Percentiles rank a stretch among this genome's conserved stretches.
These are phyloP conservation scores for Trichechus manatus DNA, from an alignment of 2,113 vertebrate genomes.

Conservation along the genomic window DNA sequence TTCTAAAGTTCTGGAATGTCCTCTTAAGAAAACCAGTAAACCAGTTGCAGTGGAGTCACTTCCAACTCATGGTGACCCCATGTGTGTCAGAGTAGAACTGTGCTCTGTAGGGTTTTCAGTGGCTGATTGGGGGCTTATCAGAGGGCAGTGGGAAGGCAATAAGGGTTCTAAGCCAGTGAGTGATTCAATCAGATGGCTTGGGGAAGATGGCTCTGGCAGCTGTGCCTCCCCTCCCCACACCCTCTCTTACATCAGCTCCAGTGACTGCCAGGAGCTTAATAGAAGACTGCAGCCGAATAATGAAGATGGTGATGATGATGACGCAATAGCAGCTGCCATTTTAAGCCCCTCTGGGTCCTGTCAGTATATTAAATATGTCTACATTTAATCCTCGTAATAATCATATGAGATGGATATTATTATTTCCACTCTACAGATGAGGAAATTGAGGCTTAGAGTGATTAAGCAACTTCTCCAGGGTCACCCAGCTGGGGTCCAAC, in stretches of 20 bases:
- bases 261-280: rapidly evolving
- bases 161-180: not conserved
- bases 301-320: too few relatives aligned
- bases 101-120: too few relatives aligned
- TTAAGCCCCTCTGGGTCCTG: not conserved
- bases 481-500: not conserved
- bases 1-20: not conserved
- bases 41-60: too few relatives aligned
- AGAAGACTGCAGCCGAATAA: rapidly evolving
- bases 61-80: too few relatives aligned
- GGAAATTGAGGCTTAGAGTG: not conserved
- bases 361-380: not conserved
- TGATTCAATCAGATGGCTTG: not conserved
- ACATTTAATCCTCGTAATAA: not conserved
- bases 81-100: too few relatives aligned
- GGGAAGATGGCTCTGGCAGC: not conserved
- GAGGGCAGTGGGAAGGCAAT: too few relatives aligned
- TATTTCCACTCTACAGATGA: not conserved
- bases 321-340: not conserved
- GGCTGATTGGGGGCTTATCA: not conserved
- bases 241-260: rapidly evolving
- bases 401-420: not conserved
- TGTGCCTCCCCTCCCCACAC: too few relatives aligned
- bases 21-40: not conserved
- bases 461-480: not conserved